Evolutionary conservation across 2,888 invertebrate genomes (phyloP), one percentile per base, ranked within the genome.

Genomic region (Drosophila melanosoma): DNA sequence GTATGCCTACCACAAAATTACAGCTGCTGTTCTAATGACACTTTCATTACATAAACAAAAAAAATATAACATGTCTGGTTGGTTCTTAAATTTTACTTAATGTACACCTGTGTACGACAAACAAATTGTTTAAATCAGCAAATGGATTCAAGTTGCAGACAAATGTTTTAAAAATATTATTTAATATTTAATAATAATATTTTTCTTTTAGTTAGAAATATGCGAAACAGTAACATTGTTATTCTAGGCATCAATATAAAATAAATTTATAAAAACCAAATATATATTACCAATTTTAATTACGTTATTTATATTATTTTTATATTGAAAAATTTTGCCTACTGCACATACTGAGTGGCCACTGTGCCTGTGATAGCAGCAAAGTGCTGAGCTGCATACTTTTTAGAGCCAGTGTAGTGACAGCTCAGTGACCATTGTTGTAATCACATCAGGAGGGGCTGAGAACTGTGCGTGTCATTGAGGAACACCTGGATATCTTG

Each of bases 401-500:
- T 79, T 69, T 59, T 26, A 74, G 38, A 49, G 59, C 17, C 11
- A 51, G 60, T 76, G 63, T 71, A 35, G 26, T 15, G 48, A 8
- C 38, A 54, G 35, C 56, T 48, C 54, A 53, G 66, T 40, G 62
- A n/a, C 53, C 62, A 69, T 65, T 81, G 69, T 82, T 76, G 72
- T 76, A 76, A 76, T 87, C 79, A 87, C 67, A 61, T 61, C 58
- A 40, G 54, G 62, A 60, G 35, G 51, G 17, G 38, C 29, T 35
- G 69, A 42, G 59, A 52, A 42, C 68, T 54, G 42, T 3, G 15
- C 8, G 29, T 8, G 63, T 54, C 40, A 5, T 32, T 38, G 48
- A 38, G 67, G 8, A 32, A 53, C 69, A 75, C 49, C 70, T 79
- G 87, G 83, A 76, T 82, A 78, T 80, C 73, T 69, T 80, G 78